Percentiles rank a stretch among this genome's conserved stretches.
Evolutionary conservation across 2,113 vertebrate species (phyloP).

Genomic region (Laterallus jamaicensis): DNA sequence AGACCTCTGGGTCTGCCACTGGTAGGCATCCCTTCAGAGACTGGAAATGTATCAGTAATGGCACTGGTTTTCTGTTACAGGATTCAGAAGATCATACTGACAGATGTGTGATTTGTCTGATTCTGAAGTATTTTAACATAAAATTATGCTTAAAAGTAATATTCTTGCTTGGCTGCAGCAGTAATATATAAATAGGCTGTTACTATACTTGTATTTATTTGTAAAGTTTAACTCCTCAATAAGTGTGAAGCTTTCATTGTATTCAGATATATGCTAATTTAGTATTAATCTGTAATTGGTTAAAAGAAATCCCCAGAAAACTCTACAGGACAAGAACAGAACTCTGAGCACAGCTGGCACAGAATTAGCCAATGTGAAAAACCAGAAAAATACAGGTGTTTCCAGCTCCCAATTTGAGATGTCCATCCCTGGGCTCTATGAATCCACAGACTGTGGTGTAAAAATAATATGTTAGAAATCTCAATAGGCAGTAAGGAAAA

Average conservation of each 20-base stretch:
- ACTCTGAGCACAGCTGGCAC: neutral
- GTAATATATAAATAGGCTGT: neutral
- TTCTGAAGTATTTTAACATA: neutral
- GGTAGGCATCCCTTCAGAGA: neutral
- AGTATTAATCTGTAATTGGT: neutral
- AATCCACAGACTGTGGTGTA: neutral
- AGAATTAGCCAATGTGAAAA: neutral
- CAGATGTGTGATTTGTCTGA: neutral
- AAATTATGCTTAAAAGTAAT: neutral
- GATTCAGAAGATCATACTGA: neutral
- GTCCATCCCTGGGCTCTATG: neutral
- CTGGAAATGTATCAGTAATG: neutral
- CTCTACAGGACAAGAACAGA: neutral
- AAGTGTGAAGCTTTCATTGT: neutral
- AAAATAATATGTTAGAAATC: neutral
- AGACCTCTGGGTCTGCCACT: neutral
- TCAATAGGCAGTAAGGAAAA: neutral
- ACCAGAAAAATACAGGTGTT: neutral
- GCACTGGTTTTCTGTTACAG: neutral
- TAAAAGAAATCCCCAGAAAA: neutral
- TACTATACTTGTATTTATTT: neutral
- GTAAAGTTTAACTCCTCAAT: neutral
- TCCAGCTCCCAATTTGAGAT: neutral
- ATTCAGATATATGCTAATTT: neutral
- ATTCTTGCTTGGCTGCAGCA: neutral